phyloP scores from a whole-genome alignment of 1,140 invertebrate species.

The Drosophila busckii region DNA sequence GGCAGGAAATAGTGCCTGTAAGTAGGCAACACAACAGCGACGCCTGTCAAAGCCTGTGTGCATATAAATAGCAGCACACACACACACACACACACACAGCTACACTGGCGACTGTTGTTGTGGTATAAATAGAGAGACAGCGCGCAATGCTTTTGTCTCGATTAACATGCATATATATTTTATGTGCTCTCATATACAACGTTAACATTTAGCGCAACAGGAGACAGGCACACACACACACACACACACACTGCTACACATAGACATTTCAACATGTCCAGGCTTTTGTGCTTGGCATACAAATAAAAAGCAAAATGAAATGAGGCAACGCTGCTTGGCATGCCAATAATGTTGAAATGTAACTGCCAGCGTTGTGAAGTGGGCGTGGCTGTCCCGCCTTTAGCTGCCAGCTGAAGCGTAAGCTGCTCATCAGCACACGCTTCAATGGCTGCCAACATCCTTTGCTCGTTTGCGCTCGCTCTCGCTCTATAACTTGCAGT shows the following conservation, averaged over 20 bases:
- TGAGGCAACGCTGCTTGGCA: conserved; percentile 60
- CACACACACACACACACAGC: conserved; percentile 4
- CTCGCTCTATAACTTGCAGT: neutral
- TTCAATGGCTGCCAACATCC: conserved; percentile 32
- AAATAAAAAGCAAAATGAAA: conserved; percentile 21
- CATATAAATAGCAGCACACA: conserved; percentile 6
- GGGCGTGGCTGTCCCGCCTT: conserved; percentile 20
- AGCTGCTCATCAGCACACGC: conserved; percentile 39
- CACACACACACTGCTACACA: conserved; percentile 1
- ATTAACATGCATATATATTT: conserved; percentile 66
- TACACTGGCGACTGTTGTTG: conserved; percentile 24
- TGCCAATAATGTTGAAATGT: conserved; percentile 76
- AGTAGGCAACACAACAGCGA: conserved; percentile 59
- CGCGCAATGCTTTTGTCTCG: conserved; percentile 59
- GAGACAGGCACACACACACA: conserved; percentile 28
- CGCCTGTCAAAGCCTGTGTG: conserved; percentile 1
- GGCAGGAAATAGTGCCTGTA: conserved; percentile 73
- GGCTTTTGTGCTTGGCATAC: conserved; percentile 21
- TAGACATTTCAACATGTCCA: conserved; percentile 14
- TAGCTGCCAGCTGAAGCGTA: conserved; percentile 39
- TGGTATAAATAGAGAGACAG: conserved; percentile 43
- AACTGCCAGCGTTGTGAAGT: conserved; percentile 25
- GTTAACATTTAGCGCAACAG: conserved; percentile 69
- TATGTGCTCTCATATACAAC: conserved; percentile 34
- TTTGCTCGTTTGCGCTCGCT: neutral